Conservation (phyloP, 2,113 vertebrate genomes). For the Trogon surrucura region DNA sequence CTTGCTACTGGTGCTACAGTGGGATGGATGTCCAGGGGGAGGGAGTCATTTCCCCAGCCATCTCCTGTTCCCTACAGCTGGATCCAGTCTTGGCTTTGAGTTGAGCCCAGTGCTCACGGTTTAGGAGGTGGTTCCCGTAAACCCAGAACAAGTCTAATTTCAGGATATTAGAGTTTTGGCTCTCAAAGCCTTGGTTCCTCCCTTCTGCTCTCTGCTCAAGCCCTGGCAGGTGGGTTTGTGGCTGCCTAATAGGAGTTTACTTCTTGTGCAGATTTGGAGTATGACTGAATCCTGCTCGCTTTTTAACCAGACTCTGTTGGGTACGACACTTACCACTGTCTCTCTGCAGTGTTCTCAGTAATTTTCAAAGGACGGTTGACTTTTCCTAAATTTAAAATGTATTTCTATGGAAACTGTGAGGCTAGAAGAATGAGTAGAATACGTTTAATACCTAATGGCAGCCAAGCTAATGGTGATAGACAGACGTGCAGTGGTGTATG, state of each 20-base stretch:
- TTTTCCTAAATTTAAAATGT: conserved; percentile 20
- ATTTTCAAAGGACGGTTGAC: conserved; percentile 15
- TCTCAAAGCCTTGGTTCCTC: not conserved
- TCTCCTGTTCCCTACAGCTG: not conserved
- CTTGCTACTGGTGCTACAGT: not conserved
- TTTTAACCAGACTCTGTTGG: not conserved
- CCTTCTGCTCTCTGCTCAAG: not conserved
- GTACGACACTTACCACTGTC: not conserved
- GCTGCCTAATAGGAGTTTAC: not conserved
- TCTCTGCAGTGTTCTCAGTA: not conserved
- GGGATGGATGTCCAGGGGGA: not conserved
- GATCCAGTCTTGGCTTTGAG: not conserved
- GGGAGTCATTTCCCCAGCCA: not conserved
- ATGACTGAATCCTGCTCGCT: not conserved
- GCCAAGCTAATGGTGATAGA: not conserved
- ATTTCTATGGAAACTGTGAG: conserved; percentile 52
- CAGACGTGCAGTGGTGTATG: not conserved
- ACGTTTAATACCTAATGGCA: not conserved
- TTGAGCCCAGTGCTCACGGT: not conserved
- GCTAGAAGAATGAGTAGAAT: not conserved
- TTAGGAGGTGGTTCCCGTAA: not conserved
- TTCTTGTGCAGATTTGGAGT: not conserved
- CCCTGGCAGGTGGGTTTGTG: not conserved
- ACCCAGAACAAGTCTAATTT: not conserved
- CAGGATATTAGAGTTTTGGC: not conserved